Percentiles rank a stretch among this genome's conserved stretches.
Evolutionary conservation across 2,888 invertebrate species (phyloP).

Genomic region (Tenthredo notha): DNA sequence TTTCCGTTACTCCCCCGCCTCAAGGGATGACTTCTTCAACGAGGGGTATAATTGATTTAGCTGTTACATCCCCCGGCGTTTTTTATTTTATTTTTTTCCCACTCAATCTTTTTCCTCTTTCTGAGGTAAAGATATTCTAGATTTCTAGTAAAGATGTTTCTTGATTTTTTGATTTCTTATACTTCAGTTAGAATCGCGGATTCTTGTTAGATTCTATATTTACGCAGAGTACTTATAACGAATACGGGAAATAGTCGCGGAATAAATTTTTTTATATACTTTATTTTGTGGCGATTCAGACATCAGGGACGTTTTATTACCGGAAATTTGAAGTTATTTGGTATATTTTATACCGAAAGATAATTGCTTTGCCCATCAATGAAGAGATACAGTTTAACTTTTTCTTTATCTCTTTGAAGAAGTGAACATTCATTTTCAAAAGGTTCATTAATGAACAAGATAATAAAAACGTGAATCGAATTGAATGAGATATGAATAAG

Average conservation of each 20-base stretch:
- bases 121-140: not conserved
- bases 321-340: not conserved
- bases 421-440: not conserved
- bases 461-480: not conserved
- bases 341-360: not conserved
- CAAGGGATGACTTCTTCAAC: slow-evolving; percentile 27
- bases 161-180: not conserved
- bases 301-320: not conserved
- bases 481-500: not conserved
- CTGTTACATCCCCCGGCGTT: not conserved
- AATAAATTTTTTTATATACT: not conserved
- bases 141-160: not conserved
- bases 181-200: not conserved
- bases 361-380: not conserved
- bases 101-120: not conserved
- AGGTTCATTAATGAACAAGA: not conserved
- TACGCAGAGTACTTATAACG: not conserved
- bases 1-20: slow-evolving; percentile 34
- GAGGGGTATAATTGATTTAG: slow-evolving; percentile 29
- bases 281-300: not conserved
- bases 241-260: not conserved
- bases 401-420: not conserved
- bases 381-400: not conserved
- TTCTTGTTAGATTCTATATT: not conserved
- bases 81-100: not conserved